Conservation (phyloP, 2,797 vertebrate species). For the Urocyon cinereoargenteus region DNA sequence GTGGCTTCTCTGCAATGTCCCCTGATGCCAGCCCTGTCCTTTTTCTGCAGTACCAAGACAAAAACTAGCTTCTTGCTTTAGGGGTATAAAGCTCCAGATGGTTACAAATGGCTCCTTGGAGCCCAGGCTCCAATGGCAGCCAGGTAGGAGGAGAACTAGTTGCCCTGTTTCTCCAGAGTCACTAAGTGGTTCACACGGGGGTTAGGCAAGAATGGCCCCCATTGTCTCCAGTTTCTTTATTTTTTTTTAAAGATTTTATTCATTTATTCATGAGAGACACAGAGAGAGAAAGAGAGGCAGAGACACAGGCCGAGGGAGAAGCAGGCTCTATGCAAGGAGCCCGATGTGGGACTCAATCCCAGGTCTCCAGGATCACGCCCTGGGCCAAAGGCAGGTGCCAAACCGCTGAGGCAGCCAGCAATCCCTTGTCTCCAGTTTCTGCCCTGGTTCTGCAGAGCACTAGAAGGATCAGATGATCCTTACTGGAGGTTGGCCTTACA, state of each 20-base stretch:
- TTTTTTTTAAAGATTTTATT: no score
- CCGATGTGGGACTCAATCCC: no score
- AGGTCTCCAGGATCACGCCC: no score
- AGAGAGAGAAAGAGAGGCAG: no score
- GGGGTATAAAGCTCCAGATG: not conserved
- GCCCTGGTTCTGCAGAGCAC: not conserved
- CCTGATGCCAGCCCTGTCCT: not conserved
- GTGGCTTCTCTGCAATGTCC: not conserved
- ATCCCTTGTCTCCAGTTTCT: not conserved
- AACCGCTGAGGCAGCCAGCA: no score
- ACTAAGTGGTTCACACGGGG: accelerated
- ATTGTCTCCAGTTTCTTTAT: not conserved
- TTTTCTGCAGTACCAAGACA: not conserved
- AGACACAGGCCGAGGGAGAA: no score
- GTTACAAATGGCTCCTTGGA: not conserved
- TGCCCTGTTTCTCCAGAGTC: not conserved
- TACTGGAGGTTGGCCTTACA: not conserved
- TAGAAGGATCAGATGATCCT: not conserved
- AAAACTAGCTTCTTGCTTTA: not conserved
- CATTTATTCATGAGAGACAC: no score
- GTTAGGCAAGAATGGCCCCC: not conserved
- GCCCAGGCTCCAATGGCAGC: accelerated
- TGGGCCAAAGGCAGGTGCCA: no score
- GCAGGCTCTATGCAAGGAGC: no score
- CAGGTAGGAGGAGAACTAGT: not conserved